These are phyloP conservation scores for Linnaemya tessellans DNA, from an alignment of 2,888 invertebrate genomes.

Conservation along the genomic window DNA sequence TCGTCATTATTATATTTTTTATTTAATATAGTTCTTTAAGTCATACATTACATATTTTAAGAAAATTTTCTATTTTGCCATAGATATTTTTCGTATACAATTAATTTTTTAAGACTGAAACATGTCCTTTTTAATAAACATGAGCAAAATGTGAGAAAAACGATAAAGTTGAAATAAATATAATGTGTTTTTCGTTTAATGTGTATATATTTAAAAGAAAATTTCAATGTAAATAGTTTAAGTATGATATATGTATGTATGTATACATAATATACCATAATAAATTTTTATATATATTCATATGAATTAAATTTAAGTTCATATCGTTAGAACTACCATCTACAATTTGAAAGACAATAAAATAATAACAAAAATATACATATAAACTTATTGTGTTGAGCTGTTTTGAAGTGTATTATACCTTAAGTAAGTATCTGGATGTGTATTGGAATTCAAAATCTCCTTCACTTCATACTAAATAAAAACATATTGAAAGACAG, in stretches of 20 bases:
- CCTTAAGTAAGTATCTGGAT: too few species aligned
- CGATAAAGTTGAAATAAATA: slow-evolving; percentile 26
- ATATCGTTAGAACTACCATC: slow-evolving; percentile 55
- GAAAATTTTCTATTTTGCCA: slow-evolving; percentile 78
- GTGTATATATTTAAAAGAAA: slow-evolving; percentile 64
- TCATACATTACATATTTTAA: slow-evolving; percentile 64
- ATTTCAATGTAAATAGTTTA: slow-evolving; percentile 76
- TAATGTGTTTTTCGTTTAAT: slow-evolving; percentile 66
- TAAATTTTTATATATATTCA: slow-evolving; percentile 11
- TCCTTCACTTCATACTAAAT: too few species aligned
- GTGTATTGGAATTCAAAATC: too few species aligned
- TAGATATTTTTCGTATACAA: slow-evolving; percentile 77
- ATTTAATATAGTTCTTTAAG: slow-evolving; percentile 59
- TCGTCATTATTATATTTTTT: slow-evolving; percentile 65
- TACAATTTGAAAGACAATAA: slow-evolving; percentile 54
- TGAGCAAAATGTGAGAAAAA: slow-evolving; percentile 67
- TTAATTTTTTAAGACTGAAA: slow-evolving; percentile 83
- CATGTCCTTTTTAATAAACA: slow-evolving; percentile 80
- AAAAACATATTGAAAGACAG: too few species aligned
- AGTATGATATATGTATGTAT: slow-evolving; percentile 38
- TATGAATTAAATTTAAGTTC: slow-evolving; percentile 34
- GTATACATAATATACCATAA: slow-evolving; percentile 22
- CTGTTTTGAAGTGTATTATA: too few species aligned
- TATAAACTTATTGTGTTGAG: background rate
- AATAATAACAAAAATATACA: slow-evolving; percentile 14